These are phyloP conservation scores for Nasonia longicornis DNA, from an alignment of 1,140 invertebrate genomes.

Conservation along the genomic window DNA sequence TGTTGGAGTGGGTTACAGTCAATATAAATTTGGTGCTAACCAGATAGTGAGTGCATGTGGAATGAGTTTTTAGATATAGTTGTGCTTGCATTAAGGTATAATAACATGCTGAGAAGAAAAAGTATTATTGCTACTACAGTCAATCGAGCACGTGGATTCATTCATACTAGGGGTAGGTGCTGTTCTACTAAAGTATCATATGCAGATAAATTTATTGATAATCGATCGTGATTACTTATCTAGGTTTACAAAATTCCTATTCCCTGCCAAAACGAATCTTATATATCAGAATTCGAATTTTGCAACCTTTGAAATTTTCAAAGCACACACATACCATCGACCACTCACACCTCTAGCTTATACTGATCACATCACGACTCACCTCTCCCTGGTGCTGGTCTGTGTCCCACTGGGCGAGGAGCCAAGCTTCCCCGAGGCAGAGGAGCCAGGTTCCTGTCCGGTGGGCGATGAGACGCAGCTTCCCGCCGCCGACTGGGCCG, in stretches of 20 bases:
- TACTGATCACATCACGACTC: background rate
- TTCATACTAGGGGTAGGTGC: background rate
- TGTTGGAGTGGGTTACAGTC: background rate
- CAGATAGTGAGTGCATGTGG: background rate
- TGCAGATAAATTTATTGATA: no score
- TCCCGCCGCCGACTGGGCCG: background rate
- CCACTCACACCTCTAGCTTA: background rate
- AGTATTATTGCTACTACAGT: background rate
- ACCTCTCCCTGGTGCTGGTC: constrained; percentile 33
- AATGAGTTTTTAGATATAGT: background rate
- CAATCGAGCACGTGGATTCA: background rate
- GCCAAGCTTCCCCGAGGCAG: background rate
- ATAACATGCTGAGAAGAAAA: background rate
- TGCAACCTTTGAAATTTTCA: no score
- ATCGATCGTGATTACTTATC: no score
- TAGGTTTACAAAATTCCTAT: no score
- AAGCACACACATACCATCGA: background rate
- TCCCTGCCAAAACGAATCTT: no score
- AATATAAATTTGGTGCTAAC: background rate
- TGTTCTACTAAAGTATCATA: background rate
- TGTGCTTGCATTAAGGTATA: background rate
- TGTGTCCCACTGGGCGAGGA: background rate
- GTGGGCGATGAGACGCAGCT: background rate
- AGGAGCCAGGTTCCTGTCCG: background rate
- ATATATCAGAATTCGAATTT: no score